phyloP scores from a whole-genome alignment of 2,888 invertebrate species.

The Synergus umbraculus region DNA sequence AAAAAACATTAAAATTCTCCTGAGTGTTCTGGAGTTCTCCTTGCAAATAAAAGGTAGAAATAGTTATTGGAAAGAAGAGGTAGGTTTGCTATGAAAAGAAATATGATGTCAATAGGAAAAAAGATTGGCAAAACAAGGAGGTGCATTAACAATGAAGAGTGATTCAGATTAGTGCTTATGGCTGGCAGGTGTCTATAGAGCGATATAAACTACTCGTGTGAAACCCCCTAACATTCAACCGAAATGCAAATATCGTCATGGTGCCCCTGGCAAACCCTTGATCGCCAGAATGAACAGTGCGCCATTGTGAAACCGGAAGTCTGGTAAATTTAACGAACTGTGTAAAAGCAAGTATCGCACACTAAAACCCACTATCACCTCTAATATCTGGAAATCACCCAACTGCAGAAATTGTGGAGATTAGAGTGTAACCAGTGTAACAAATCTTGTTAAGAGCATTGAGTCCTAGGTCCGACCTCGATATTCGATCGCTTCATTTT shows the following conservation, averaged over 20 bases:
- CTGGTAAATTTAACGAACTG: conserved; percentile 40
- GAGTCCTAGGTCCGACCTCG: no score
- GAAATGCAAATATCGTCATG: conserved; percentile 39
- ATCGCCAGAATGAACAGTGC: conserved; percentile 38
- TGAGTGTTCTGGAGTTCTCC: neutral
- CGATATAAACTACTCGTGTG: conserved; percentile 22
- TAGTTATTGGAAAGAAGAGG: neutral
- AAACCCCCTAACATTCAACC: conserved; percentile 15
- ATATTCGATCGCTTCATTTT: no score
- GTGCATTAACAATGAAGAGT: conserved; percentile 24
- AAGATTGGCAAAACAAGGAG: conserved; percentile 26
- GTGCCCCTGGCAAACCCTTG: conserved; percentile 25
- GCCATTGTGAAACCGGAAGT: conserved; percentile 41
- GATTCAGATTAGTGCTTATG: conserved; percentile 25
- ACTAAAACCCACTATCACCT: conserved; percentile 14
- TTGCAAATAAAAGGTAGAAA: neutral
- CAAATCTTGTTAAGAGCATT: neutral
- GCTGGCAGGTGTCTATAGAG: conserved; percentile 33
- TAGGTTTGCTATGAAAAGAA: neutral
- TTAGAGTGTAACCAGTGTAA: conserved; percentile 19
- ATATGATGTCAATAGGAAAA: conserved; percentile 21
- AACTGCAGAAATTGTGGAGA: conserved; percentile 30
- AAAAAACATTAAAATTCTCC: neutral
- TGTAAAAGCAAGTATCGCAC: conserved; percentile 33
- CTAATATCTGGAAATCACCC: conserved; percentile 29